Conservation (phyloP, 2,797 vertebrate genomes). For the Centropyge bicolor region DNA sequence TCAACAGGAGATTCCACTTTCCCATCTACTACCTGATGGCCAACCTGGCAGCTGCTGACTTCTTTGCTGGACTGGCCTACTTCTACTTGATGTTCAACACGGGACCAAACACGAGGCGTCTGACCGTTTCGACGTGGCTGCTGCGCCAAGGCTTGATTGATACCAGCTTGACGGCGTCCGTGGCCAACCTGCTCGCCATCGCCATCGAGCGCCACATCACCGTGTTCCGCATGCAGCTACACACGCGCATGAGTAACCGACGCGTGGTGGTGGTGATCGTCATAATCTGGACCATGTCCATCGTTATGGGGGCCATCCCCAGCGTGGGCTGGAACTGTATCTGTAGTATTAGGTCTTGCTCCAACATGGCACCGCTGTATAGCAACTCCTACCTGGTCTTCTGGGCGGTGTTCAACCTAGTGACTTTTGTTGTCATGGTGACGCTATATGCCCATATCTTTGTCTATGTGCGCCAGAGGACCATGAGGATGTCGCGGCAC, state of each 20-base stretch:
- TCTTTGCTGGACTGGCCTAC: slow-evolving; percentile 98
- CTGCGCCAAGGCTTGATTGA: slow-evolving; percentile 98
- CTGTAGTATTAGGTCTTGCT: slow-evolving; percentile 92
- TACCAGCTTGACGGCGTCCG: slow-evolving; percentile 96
- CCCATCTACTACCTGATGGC: slow-evolving; percentile 99
- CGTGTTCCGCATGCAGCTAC: slow-evolving; percentile 98
- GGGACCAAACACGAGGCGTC: slow-evolving; percentile 94
- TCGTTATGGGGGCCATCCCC: slow-evolving; percentile 97
- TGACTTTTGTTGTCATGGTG: slow-evolving; percentile 99
- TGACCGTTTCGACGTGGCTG: slow-evolving; percentile 97
- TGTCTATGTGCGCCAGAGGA: slow-evolving; percentile 97
- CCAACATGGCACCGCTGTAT: slow-evolving; percentile 99
- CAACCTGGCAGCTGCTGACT: slow-evolving; percentile 98
- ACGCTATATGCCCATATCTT: slow-evolving; percentile 99
- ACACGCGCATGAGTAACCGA: slow-evolving; percentile 98
- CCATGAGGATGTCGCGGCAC: slow-evolving; percentile 99
- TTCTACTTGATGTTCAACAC: slow-evolving; percentile 99
- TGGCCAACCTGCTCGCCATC: slow-evolving; percentile 97
- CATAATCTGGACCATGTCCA: slow-evolving; percentile 99
- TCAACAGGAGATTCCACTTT: slow-evolving; percentile 99
- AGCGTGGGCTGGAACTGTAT: slow-evolving; percentile 99
- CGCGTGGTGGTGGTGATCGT: slow-evolving; percentile 97
- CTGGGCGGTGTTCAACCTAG: slow-evolving; percentile 98
- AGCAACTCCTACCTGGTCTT: slow-evolving; percentile 98
- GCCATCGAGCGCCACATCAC: slow-evolving; percentile 99